Percentiles rank a stretch among this genome's conserved stretches.
phyloP scores from a whole-genome alignment of 1,140 invertebrate species.

The Drosophila sulfurigaster region DNA sequence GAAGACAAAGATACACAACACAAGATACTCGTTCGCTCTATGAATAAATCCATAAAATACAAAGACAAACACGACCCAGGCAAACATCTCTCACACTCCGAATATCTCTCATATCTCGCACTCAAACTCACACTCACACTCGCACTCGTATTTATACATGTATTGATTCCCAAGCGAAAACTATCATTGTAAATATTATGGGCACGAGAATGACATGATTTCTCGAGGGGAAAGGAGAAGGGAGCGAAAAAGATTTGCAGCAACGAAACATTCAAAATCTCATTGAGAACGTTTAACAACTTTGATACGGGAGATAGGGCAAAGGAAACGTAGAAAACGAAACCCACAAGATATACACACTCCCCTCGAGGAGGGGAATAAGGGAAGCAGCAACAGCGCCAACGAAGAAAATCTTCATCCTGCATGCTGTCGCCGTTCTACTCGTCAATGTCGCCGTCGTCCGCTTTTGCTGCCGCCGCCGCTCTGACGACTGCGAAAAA shows the following conservation, averaged over 20 bases:
- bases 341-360: constrained; percentile 31
- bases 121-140: not conserved
- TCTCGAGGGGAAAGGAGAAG: not conserved
- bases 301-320: constrained; percentile 48
- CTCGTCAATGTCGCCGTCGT: constrained; percentile 29
- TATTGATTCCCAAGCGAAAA: constrained; percentile 77
- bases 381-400: constrained; percentile 46
- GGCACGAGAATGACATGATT: constrained; percentile 6
- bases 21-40: constrained; percentile 38
- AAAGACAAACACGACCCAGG: constrained; percentile 65
- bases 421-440: constrained; percentile 34
- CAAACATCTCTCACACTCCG: constrained; percentile 33
- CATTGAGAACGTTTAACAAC: constrained; percentile 81
- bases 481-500: constrained; percentile 75
- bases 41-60: constrained; percentile 79
- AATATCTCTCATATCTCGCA: constrained; percentile 1
- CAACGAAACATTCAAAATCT: constrained; percentile 79
- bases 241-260: constrained; percentile 68
- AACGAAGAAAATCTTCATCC: constrained; percentile 34
- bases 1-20: constrained; percentile 46
- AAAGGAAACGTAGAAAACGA: not conserved
- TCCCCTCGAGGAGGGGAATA: not conserved
- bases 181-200: constrained; percentile 79
- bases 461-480: constrained; percentile 31
- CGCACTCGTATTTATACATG: constrained; percentile 54